phyloP scores from a whole-genome alignment of 1,140 invertebrate genomes.

The Euwallacea fornicatus region DNA sequence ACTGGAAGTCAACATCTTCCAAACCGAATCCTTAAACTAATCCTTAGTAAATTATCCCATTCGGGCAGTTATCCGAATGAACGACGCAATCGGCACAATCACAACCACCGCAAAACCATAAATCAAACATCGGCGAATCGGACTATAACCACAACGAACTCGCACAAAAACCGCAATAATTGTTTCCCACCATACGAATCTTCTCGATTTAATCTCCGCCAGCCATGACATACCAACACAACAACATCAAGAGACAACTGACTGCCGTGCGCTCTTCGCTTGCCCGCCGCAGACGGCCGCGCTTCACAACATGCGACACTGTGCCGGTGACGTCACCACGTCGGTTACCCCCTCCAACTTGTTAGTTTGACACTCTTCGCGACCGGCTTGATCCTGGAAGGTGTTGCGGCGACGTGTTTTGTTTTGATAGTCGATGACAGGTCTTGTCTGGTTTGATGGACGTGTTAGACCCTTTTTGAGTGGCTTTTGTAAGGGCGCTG shows the following conservation, averaged over 20 bases:
- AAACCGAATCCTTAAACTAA: conserved; percentile 1
- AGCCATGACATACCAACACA: not conserved
- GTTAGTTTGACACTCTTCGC: conserved; percentile 50
- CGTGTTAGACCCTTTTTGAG: not conserved
- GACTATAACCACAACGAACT: not conserved
- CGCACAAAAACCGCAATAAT: not conserved
- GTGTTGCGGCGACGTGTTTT: conserved; percentile 35
- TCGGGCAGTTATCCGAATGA: not conserved
- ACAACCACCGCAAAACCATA: not conserved
- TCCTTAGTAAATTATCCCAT: not conserved
- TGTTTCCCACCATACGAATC: not conserved
- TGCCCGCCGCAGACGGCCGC: conserved; percentile 16
- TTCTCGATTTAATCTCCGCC: not conserved
- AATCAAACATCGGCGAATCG: not conserved
- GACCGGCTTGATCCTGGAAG: conserved; percentile 36
- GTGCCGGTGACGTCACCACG: conserved; percentile 50
- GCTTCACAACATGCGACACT: conserved; percentile 42
- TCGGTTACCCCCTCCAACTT: conserved; percentile 46
- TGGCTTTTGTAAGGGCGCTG: not conserved
- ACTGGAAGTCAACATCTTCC: conserved; percentile 74
- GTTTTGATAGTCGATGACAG: conserved; percentile 37
- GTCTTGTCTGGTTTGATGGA: conserved; percentile 6
- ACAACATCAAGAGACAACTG: conserved; percentile 9
- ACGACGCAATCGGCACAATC: conserved; percentile 10
- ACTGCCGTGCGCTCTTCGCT: conserved; percentile 10